Base-by-base conservation (phyloP, 2,797 vertebrate species). In the Naso thynnoides region DNA sequence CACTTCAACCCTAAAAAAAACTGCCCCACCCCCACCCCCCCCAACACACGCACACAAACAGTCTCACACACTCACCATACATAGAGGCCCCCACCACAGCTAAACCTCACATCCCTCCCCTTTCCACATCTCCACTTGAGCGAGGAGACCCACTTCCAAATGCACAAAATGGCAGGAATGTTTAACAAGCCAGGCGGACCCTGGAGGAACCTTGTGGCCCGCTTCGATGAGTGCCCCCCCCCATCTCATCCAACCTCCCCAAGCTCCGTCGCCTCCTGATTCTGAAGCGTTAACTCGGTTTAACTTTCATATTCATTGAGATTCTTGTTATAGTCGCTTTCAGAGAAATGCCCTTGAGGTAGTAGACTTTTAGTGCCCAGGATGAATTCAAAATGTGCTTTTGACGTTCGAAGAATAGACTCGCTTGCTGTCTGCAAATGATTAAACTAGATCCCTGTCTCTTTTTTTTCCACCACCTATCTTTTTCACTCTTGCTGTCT, bases 141-240 rank as follows among this genome's bases (percentile, higher is more conserved):
- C 62, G 67, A 80, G 87, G 85, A 91, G 85, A 92, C 89, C 88
- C 83, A 88, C 87, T 91, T 92, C 84, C 86, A 92, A 93, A 91
- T 81, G 81, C 92, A 92, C 92, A 94, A 93, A 94, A 95, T 93
- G 93, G 92, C 92, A 93, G 93, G 88, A 95, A 93, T 91, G 83
- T 92, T 92, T 89, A 92, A 92, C 91, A 92, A 91, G 81, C 68
- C 70, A 44, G 81, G 79, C 88, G 62, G 85, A 87, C 83, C 88
- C 84, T 67, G 65, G 60, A 90, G 90, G 88, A 88, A 76, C 83
- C 50, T 44, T 16, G 53, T 71, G 78, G 75, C 70, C 79, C 39
- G 52, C 66, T 65, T 67, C 61, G 11, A 56, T 18, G 33, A 64
- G 18, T 55, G 47, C 67, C 41, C 55, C 31, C 31, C 26, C 44